These are phyloP conservation scores for Sinodicranocentrus sp. DNA, from an alignment of 2,888 invertebrate species.

Conservation along the genomic window DNA sequence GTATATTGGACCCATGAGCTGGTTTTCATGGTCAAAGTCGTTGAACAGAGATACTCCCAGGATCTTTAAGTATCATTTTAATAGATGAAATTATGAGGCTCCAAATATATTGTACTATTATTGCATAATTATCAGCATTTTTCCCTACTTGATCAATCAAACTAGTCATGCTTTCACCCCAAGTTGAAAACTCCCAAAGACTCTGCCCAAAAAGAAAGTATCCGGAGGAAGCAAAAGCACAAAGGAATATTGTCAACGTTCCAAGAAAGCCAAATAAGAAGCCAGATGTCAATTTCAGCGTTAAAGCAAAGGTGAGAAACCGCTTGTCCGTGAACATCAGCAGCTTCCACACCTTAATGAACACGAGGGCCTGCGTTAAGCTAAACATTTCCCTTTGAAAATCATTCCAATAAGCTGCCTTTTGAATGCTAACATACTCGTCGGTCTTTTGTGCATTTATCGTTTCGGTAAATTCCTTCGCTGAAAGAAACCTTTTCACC, in stretches of 20 bases:
- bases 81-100: neutral
- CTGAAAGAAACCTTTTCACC: slow-evolving; percentile 5
- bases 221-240: slow-evolving; percentile 64
- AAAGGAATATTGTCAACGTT: slow-evolving; percentile 32
- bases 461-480: slow-evolving; percentile 12
- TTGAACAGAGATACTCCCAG: slow-evolving; percentile 52
- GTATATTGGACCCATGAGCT: slow-evolving; percentile 58
- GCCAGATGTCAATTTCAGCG: slow-evolving; percentile 53
- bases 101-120: neutral
- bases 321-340: slow-evolving; percentile 60
- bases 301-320: slow-evolving; percentile 63
- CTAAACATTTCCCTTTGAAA: slow-evolving; percentile 48
- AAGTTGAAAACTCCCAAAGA: slow-evolving; percentile 53
- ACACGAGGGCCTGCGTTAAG: slow-evolving; percentile 56
- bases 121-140: too few relatives aligned
- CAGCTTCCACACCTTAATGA: slow-evolving; percentile 65
- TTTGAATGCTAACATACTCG: slow-evolving; percentile 66
- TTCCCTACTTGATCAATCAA: slow-evolving; percentile 61
- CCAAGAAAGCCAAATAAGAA: slow-evolving; percentile 43
- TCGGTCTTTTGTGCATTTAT: slow-evolving; percentile 46
- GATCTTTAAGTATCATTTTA: slow-evolving; percentile 30
- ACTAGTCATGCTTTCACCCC: slow-evolving; percentile 59
- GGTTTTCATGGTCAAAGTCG: slow-evolving; percentile 27
- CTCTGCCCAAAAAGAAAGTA: slow-evolving; percentile 60
- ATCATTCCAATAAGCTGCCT: slow-evolving; percentile 57